Evolutionary conservation across 2,888 invertebrate genomes (phyloP), one percentile per base, ranked within the genome.

Genomic region (Drosophila conformis): DNA sequence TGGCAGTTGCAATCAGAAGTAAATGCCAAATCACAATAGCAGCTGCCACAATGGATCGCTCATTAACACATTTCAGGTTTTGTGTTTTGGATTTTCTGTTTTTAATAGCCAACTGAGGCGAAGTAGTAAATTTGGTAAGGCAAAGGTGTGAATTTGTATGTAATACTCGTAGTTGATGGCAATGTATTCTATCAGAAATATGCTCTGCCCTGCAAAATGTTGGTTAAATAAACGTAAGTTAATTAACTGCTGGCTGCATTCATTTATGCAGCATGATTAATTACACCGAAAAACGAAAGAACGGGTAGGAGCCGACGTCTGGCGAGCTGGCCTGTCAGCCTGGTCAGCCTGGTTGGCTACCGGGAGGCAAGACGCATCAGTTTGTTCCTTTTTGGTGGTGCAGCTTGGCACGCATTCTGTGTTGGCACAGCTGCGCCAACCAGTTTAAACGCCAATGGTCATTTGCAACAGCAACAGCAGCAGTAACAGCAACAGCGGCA

Each of bases 161-260:
- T 56, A 49, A 25, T 25, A 15, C 25, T 48, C 25, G 51, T 46
- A 56, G 46, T 25, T 69, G 40, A 59, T 67, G 59, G 66, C 68
- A 10, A 10, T n/a, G 29, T 36, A 11, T 56, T 65, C 35, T 15
- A 48, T 52, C 38, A 33, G 46, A 46, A 46, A 46, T 38, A 38
- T 29, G 40, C 33, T 25, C 46, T 49, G 46, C 54, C 18, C 38
- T 53, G 71, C 76, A 73, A 70, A 64, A 64, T 63, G 69, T 78
- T 78, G 73, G 61, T 74, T 77, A 84, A 91, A 91, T 91, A 91
- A 91, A 91, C 87, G 86, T 84, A 73, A 86, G 87, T 89, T 92
- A 92, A 92, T 92, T 92, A 91, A 89, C 91, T 89, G 76, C 89
- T 89, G 87, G 91, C 91, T 87, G 87, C 90, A 91, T 91, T 90